These are phyloP conservation scores for Rhagium mordax DNA, from an alignment of 2,888 invertebrate species.

Conservation along the genomic window DNA sequence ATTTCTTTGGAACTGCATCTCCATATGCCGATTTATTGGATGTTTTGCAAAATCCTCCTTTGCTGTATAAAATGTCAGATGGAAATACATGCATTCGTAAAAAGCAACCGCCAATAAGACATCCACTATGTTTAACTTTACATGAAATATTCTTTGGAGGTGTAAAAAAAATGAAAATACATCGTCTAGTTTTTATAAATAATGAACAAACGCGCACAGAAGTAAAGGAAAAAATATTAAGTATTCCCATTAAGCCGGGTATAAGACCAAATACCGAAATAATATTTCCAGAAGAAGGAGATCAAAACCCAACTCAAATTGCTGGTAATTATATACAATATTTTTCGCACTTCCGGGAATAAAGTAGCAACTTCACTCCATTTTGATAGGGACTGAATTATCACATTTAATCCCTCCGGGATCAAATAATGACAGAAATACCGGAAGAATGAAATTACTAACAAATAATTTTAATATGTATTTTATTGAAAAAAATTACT, in stretches of 20 bases:
- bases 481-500: too few relatives aligned
- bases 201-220: conserved; percentile 76
- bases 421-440: too few relatives aligned
- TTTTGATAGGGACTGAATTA: too few relatives aligned
- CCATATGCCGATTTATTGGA: conserved; percentile 86
- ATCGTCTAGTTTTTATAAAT: conserved; percentile 79
- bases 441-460: too few relatives aligned
- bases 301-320: conserved; percentile 82
- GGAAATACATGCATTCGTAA: conserved; percentile 75
- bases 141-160: conserved; percentile 82
- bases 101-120: conserved; percentile 75
- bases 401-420: too few relatives aligned
- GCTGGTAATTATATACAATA: too few relatives aligned
- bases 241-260: conserved; percentile 83
- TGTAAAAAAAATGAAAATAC: conserved; percentile 88
- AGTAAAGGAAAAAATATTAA: conserved; percentile 81
- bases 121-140: conserved; percentile 74
- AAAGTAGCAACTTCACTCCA: too few relatives aligned
- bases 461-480: too few relatives aligned
- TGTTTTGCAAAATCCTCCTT: conserved; percentile 76
- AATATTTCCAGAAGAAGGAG: conserved; percentile 84
- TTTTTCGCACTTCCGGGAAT: too few relatives aligned
- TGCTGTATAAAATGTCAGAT: conserved; percentile 76
- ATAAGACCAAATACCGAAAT: conserved; percentile 82
- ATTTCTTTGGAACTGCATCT: conserved; percentile 88